Percentiles rank a stretch among this genome's conserved stretches.
Conservation (phyloP, 2,888 invertebrate genomes). For the Drosophila niveifrons region DNA sequence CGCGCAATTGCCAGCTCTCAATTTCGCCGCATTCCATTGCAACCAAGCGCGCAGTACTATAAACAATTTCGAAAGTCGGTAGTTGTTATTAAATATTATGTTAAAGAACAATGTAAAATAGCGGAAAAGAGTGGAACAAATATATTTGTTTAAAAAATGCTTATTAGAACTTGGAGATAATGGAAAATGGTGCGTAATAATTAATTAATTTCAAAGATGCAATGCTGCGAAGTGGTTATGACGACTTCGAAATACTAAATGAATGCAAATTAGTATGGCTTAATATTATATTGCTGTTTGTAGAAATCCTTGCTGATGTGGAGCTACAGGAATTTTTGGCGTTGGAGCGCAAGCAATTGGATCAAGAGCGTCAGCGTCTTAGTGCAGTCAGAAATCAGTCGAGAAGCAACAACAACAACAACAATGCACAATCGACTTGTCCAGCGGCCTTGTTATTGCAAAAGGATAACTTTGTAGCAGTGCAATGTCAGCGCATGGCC, state of each 20-base stretch:
- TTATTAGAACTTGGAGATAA: background rate
- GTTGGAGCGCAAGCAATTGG: constrained; percentile 65
- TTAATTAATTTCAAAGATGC: background rate
- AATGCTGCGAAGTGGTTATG: background rate
- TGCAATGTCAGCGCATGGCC: constrained; percentile 62
- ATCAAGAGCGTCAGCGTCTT: constrained; percentile 66
- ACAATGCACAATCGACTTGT: constrained; percentile 42
- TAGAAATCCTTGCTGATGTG: constrained; percentile 53
- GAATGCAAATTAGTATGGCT: background rate
- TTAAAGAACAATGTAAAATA: constrained; percentile 5
- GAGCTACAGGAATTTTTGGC: constrained; percentile 73
- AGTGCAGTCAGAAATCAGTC: constrained; percentile 5
- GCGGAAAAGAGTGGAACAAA: constrained; percentile 1
- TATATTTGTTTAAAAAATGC: background rate
- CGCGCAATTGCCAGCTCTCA: constrained; percentile 36
- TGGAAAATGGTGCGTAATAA: constrained; percentile 1
- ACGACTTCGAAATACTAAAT: background rate
- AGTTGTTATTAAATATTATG: constrained; percentile 2
- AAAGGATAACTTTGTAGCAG: constrained; percentile 42
- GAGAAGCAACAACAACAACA: constrained; percentile 15
- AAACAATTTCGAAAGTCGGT: constrained; percentile 44
- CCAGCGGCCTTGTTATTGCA: constrained; percentile 65
- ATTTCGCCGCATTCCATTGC: constrained; percentile 17
- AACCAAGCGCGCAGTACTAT: constrained; percentile 48
- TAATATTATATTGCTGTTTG: background rate